Percentiles rank a stretch among this genome's conserved stretches.
Conservation (phyloP, 2,113 vertebrate species). For the Mus musculus region DNA sequence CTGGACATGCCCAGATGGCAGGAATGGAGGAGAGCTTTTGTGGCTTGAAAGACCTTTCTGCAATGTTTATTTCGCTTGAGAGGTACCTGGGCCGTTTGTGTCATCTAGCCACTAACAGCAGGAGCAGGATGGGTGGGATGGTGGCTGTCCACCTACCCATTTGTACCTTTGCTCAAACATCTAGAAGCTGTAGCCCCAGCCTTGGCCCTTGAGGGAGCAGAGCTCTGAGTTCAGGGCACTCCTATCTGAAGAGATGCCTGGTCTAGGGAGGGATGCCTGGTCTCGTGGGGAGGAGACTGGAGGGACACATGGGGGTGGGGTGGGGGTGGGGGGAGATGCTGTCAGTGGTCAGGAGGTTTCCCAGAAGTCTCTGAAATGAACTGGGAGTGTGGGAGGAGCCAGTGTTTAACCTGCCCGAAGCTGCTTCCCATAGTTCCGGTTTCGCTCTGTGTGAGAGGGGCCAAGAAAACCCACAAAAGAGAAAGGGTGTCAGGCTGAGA, state of each 20-base stretch:
- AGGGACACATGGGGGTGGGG: neutral
- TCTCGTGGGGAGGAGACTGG: too few relatives aligned
- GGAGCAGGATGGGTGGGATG: neutral
- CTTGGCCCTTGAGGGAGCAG: too few relatives aligned
- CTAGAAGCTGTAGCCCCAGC: neutral
- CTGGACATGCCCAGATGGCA: neutral
- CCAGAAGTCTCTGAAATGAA: slow-evolving; percentile 9
- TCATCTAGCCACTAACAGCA: neutral
- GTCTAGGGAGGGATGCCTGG: neutral
- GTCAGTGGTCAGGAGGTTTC: neutral
- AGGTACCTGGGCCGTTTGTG: neutral
- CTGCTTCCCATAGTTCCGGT: neutral
- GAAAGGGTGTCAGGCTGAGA: neutral
- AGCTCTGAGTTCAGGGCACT: neutral
- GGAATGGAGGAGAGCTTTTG: neutral
- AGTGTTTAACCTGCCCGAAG: neutral
- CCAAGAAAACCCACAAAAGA: neutral
- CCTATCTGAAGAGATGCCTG: neutral
- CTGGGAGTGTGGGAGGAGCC: neutral
- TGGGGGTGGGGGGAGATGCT: neutral
- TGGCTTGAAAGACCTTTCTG: neutral
- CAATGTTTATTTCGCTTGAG: neutral
- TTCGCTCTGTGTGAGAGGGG: slow-evolving; percentile 12
- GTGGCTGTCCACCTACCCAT: neutral
- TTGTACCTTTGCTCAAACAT: neutral